Evolutionary conservation across 2,888 invertebrate genomes (phyloP), one percentile per base, ranked within the genome.

Genomic region (Agrotis clavis): DNA sequence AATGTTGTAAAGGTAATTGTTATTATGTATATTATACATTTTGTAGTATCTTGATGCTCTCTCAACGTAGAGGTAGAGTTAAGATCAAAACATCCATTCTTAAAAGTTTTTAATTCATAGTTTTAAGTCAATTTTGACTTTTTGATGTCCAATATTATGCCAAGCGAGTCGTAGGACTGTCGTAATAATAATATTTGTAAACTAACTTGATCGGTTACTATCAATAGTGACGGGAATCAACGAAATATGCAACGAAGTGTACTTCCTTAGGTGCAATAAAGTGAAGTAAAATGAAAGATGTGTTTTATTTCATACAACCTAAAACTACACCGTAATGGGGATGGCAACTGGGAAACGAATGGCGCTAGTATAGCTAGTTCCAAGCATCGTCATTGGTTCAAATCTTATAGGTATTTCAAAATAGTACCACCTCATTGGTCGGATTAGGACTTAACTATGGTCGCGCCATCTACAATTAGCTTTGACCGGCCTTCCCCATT

Each of bases 251-350:
- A 93, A 95, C 93, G 91, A 95, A 95, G 93, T 96, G 96, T 96
- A 96, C 95, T 95, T 96, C 92, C 90, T 90, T 94, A 94, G 94
- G 96, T 96, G 96, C 96, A 96, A 96, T 96, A 96, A 96, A 96
- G 90, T 93, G 91, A 93, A 92, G 89, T 92, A 92, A 93, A 84
- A 78, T 91, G 85, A 89, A 82, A 78, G 76, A 71, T 68, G 84
- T 81, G 86, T 88, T 89, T 89, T 57, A 57, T 57, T 57, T 57
- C n/a, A 6, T 35, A 11, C 35, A n/a, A 35, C 57, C n/a, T n/a
- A 35, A 14, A n/a, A 57, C n/a, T 19, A 3, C 57, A 54, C 41
- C 35, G 7, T 30, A 35, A 35, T 35, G 25, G 25, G 25, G 25
- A 25, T 2, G 25, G 25, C 25, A n/a, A n/a, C n/a, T n/a, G n/a